phyloP scores from a whole-genome alignment of 2,888 invertebrate species.

The Drosophila meridionalis region DNA sequence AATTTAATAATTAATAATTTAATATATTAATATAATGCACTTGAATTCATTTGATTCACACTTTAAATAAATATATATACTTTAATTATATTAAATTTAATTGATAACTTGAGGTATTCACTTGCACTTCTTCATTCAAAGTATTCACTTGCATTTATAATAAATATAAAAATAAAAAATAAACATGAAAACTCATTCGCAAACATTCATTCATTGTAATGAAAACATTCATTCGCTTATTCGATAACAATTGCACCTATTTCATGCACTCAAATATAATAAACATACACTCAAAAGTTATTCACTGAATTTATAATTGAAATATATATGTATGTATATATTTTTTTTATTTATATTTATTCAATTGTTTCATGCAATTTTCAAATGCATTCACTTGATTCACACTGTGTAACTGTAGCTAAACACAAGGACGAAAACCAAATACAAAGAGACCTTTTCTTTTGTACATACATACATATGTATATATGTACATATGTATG shows the following conservation, averaged over 20 bases:
- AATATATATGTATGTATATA: background rate
- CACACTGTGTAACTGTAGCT: background rate
- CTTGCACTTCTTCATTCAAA: too few relatives aligned
- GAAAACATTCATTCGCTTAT: background rate
- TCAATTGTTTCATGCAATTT: background rate
- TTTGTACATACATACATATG: too few relatives aligned
- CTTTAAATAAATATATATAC: too few relatives aligned
- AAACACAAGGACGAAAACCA: background rate
- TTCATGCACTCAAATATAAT: background rate
- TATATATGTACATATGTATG: too few relatives aligned
- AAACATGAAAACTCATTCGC: background rate
- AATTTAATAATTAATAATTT: too few relatives aligned
- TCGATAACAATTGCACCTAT: background rate
- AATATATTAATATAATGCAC: too few relatives aligned
- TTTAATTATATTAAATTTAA: too few relatives aligned
- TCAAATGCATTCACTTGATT: constrained; percentile 2
- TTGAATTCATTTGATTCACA: too few relatives aligned
- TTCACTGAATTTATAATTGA: background rate
- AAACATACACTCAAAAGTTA: background rate
- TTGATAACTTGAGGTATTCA: too few relatives aligned
- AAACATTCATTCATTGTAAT: background rate
- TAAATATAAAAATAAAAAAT: background rate
- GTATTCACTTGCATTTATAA: background rate
- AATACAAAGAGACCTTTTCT: background rate
- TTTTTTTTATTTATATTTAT: background rate